phyloP scores from a whole-genome alignment of 1,140 invertebrate species.

The Drosophila burlai region DNA sequence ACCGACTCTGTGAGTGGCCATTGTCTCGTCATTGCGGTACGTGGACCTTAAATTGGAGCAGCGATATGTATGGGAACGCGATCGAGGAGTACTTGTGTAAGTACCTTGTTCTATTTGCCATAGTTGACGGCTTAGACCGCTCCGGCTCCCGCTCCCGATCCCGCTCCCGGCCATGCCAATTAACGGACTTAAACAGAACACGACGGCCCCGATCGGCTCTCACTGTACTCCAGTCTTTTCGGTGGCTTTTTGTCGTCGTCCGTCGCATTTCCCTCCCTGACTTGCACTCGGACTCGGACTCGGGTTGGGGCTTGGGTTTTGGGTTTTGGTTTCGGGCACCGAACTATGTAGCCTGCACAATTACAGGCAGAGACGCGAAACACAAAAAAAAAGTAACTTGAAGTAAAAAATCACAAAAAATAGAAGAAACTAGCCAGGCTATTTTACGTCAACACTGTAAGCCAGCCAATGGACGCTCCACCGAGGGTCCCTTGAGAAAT shows the following conservation, averaged over 20 bases:
- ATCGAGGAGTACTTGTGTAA: slow-evolving; percentile 26
- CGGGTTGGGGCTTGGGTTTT: slow-evolving; percentile 20
- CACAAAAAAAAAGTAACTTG: slow-evolving; percentile 7
- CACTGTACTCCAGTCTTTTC: slow-evolving; percentile 66
- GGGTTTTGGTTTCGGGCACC: slow-evolving; percentile 5
- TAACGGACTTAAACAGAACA: slow-evolving; percentile 69
- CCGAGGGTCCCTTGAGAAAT: slow-evolving; percentile 11
- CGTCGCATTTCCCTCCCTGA: slow-evolving; percentile 42
- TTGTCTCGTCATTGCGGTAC: slow-evolving; percentile 22
- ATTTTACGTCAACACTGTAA: slow-evolving; percentile 53
- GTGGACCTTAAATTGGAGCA: slow-evolving; percentile 37
- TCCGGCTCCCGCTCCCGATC: slow-evolving; percentile 20
- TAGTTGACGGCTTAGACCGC: slow-evolving; percentile 49
- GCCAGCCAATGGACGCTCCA: slow-evolving; percentile 14
- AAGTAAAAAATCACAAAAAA: neutral
- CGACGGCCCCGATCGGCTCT: slow-evolving; percentile 28
- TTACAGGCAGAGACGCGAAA: slow-evolving; percentile 15
- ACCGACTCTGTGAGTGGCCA: neutral
- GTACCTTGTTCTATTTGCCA: slow-evolving; percentile 37
- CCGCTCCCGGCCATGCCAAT: slow-evolving; percentile 56
- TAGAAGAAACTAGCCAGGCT: slow-evolving; percentile 33
- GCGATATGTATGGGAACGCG: slow-evolving; percentile 36
- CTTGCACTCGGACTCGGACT: slow-evolving; percentile 33
- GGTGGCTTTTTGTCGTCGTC: slow-evolving; percentile 44
- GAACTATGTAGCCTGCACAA: slow-evolving; percentile 48